A percentile compares a stretch with the other conserved stretches of the same genome.
Evolutionary conservation across 2,888 invertebrate species (phyloP).

Genomic region (Parnassius smintheus): DNA sequence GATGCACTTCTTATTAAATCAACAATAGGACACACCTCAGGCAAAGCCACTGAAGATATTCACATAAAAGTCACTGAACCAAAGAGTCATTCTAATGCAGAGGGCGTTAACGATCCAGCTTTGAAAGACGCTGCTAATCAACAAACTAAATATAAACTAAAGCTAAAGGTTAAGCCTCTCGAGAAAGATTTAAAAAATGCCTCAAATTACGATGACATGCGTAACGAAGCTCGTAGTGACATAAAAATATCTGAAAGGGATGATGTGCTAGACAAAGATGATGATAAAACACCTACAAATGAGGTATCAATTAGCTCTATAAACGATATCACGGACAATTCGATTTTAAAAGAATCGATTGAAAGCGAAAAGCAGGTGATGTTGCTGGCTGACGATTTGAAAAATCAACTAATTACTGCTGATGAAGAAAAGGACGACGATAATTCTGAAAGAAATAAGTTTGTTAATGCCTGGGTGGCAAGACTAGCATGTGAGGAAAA

Average conservation of each 20-base stretch:
- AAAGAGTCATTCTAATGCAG: constrained; percentile 38
- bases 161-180: constrained; percentile 56
- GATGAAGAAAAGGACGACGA: constrained; percentile 78
- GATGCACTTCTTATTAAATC: constrained; percentile 71
- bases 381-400: constrained; percentile 71
- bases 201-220: constrained; percentile 59
- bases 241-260: constrained; percentile 51
- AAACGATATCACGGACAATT: constrained; percentile 75
- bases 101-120: constrained; percentile 36
- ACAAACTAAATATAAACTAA: constrained; percentile 55
- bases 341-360: constrained; percentile 71
- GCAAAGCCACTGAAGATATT: constrained; percentile 58
- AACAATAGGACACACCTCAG: constrained; percentile 54
- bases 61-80: constrained; percentile 53
- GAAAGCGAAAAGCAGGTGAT: constrained; percentile 72
- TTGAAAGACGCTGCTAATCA: constrained; percentile 49
- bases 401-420: constrained; percentile 74
- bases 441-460: constrained; percentile 75
- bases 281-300: constrained; percentile 76
- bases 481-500: constrained; percentile 71
- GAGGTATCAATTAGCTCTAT: constrained; percentile 74
- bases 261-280: constrained; percentile 59
- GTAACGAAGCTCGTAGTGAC: constrained; percentile 52
- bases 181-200: constrained; percentile 71
- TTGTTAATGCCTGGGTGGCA: constrained; percentile 75